These are phyloP conservation scores for Danaus melanippus DNA, from an alignment of 1,140 invertebrate species.

Conservation along the genomic window DNA sequence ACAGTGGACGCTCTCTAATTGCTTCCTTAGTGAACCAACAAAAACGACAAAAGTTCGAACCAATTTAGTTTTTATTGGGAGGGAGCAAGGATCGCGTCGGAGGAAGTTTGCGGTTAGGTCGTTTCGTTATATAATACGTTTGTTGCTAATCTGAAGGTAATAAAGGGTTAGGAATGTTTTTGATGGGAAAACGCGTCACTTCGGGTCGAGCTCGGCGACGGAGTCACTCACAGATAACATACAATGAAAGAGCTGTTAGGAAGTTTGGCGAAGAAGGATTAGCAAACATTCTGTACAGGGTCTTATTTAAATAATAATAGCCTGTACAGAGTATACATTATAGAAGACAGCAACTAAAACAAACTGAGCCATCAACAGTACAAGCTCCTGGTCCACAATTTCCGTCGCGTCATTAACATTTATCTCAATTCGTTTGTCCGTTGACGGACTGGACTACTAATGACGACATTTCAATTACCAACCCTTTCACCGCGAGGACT, in stretches of 20 bases:
- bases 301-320: too few relatives aligned
- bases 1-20: conserved; percentile 45
- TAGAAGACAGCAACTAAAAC: too few relatives aligned
- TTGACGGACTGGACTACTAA: too few relatives aligned
- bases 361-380: too few relatives aligned
- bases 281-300: too few relatives aligned
- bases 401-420: too few relatives aligned
- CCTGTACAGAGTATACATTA: too few relatives aligned
- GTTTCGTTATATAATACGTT: conserved; percentile 40
- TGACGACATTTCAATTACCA: too few relatives aligned
- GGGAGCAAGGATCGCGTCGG: background rate
- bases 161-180: conserved; percentile 41
- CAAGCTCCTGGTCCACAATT: too few relatives aligned
- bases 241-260: background rate
- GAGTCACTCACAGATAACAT: conserved; percentile 9
- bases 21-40: conserved; percentile 47
- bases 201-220: conserved; percentile 9
- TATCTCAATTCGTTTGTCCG: too few relatives aligned
- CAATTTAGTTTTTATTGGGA: conserved; percentile 35
- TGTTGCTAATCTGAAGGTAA: conserved; percentile 50
- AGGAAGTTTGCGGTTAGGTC: conserved; percentile 12
- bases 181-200: conserved; percentile 38
- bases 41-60: conserved; percentile 29
- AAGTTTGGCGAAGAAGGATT: background rate
- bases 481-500: too few relatives aligned